Conservation (phyloP, 2,113 vertebrate genomes). For the Poeciliopsis occidentalis region DNA sequence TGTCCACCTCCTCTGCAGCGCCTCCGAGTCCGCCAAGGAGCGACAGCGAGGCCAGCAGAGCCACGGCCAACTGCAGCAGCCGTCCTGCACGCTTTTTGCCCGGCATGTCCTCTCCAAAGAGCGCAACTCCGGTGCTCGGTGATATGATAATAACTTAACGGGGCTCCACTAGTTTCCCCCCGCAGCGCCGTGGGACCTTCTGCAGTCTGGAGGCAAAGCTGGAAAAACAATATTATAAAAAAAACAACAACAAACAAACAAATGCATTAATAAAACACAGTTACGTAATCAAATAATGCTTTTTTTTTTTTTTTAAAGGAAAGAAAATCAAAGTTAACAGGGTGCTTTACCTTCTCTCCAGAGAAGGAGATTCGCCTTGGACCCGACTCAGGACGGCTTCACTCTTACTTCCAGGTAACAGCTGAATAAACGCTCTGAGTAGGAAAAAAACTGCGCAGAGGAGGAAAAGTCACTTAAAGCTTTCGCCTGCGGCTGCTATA, state of each 20-base stretch:
- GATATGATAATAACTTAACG: background rate
- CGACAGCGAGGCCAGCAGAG: conserved; percentile 81
- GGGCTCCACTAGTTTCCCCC: conserved; percentile 20
- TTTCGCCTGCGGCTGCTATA: conserved; percentile 45
- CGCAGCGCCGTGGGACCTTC: conserved; percentile 45
- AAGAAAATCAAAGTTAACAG: background rate
- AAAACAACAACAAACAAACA: too few species aligned
- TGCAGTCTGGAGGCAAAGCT: conserved; percentile 72
- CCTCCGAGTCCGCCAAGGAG: conserved; percentile 74
- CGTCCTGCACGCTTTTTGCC: conserved; percentile 78
- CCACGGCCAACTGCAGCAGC: conserved; percentile 85
- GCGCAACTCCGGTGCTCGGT: conserved; percentile 47
- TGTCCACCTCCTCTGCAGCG: conserved; percentile 53
- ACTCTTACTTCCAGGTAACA: conserved; percentile 50
- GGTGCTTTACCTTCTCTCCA: conserved; percentile 72
- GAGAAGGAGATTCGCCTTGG: conserved; percentile 67
- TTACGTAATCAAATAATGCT: background rate
- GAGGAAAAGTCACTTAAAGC: conserved; percentile 45
- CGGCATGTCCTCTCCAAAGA: conserved; percentile 59
- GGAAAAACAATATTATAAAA: conserved; percentile 30
- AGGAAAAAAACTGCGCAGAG: conserved; percentile 28
- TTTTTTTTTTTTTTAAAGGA: too few species aligned
- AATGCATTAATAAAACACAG: conserved; percentile 10
- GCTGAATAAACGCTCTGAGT: conserved; percentile 42
- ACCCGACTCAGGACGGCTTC: conserved; percentile 58